Base-by-base conservation (phyloP, 2,113 vertebrate genomes). In the Tylochromis polylepis region DNA sequence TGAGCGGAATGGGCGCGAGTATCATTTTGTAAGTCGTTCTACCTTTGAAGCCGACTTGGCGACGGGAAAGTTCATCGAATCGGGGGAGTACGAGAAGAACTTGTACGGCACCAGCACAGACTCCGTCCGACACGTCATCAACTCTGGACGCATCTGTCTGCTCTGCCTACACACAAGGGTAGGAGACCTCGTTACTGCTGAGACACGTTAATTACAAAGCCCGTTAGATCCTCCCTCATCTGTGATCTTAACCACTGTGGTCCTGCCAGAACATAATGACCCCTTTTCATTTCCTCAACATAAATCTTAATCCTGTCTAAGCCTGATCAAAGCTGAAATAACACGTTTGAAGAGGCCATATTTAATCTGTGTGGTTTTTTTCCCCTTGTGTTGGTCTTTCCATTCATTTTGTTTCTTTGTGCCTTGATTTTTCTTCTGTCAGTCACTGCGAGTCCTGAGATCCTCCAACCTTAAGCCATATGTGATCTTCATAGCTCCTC, bases 401-500 rank as follows among this genome's bases (percentile, higher is more conserved):
- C 20, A 27, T 55, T 41, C 70, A 4, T 70, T 79, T 20, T 84
- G 6, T 60, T 78, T 27, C 1, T 34, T 4, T 46, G 36, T 87
- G 16, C 7, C 31, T 55, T 46, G 2, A 27, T 79, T 38, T 67
- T 84, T 49, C 41, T 83, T 38, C 46, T 93, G 8, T 92, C 88
- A 99, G 98, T 98, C 98, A 22, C 91, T 99, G 94, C 97, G 93
- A 94, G 96, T 97, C 22, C 91, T 99, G 34, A 97, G 98, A 51
- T 97, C 97, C 92, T 98, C 98, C 93, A 98, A 99, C 95, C 96
- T 99, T 89, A 99, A 99, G 94, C 98, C 98, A 58, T 99, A 97
- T 86, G 97, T 99, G 92, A 97, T 99, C 95, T 99, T 99, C 96
- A 98, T 99, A 88, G 97, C 97, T 38, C 98, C 98, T 59, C 98